Conservation (phyloP, 2,888 invertebrate genomes). For the Horisme vitalbata region DNA sequence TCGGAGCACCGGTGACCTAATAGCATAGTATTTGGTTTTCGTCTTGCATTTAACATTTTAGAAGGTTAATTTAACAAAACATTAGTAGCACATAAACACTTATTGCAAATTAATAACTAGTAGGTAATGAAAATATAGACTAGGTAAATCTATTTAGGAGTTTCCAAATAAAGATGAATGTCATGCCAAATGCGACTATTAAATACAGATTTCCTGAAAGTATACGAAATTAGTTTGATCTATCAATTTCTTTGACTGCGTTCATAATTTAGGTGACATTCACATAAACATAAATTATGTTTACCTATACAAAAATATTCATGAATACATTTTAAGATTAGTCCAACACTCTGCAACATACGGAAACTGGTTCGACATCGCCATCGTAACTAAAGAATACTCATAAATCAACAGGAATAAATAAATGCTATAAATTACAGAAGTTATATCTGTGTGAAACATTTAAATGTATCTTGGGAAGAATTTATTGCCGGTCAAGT, state of each 20-base stretch:
- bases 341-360: constrained; percentile 21
- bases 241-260: constrained; percentile 12
- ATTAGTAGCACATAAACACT: too few species aligned
- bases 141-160: too few species aligned
- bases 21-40: background rate
- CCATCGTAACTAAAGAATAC: constrained; percentile 28
- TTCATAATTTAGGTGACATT: constrained; percentile 26
- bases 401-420: constrained; percentile 33
- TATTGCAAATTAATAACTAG: too few species aligned
- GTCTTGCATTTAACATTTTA: background rate
- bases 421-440: constrained; percentile 33
- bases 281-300: constrained; percentile 26
- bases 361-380: constrained; percentile 28
- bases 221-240: constrained; percentile 8
- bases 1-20: background rate
- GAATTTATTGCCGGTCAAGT: constrained; percentile 24
- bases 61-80: too few species aligned
- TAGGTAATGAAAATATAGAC: too few species aligned
- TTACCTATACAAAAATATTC: constrained; percentile 31
- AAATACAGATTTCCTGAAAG: too few species aligned
- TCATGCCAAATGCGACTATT: too few species aligned
- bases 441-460: constrained; percentile 29
- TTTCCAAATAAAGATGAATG: too few species aligned
- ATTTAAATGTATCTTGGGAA: constrained; percentile 27
- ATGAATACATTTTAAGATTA: constrained; percentile 29